These are phyloP conservation scores for Sciurus vulgaris DNA, from an alignment of 2,797 vertebrate species.

Conservation along the genomic window DNA sequence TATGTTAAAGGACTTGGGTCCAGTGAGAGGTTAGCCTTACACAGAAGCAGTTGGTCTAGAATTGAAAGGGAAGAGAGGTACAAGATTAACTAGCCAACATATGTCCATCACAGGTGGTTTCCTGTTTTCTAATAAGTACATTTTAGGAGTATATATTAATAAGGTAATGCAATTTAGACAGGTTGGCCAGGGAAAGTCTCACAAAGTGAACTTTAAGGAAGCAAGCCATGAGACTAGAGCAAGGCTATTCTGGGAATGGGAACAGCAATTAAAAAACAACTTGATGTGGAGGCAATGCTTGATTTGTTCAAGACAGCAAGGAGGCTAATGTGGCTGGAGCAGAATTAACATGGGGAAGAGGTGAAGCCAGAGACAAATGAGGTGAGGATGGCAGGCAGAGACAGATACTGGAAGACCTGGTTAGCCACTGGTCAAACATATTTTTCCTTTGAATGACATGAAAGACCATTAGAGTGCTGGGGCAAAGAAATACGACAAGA, in stretches of 20 bases:
- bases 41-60: background rate
- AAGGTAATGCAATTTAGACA: background rate
- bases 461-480: background rate
- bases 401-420: background rate
- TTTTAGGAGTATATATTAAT: background rate
- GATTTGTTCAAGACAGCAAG: background rate
- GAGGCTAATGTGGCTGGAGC: background rate
- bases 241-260: background rate
- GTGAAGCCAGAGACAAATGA: background rate
- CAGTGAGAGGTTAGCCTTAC: background rate
- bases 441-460: background rate
- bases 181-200: background rate
- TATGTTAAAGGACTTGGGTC: background rate
- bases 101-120: no score
- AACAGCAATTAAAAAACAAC: background rate
- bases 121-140: background rate
- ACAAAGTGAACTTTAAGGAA: background rate
- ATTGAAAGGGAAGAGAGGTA: background rate
- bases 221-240: background rate
- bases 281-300: background rate
- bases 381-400: background rate
- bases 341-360: background rate
- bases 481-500: background rate
- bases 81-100: background rate
- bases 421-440: background rate